Evolutionary conservation across 2,113 vertebrate genomes (phyloP), one percentile per base, ranked within the genome.

Genomic region (Scomber colias): DNA sequence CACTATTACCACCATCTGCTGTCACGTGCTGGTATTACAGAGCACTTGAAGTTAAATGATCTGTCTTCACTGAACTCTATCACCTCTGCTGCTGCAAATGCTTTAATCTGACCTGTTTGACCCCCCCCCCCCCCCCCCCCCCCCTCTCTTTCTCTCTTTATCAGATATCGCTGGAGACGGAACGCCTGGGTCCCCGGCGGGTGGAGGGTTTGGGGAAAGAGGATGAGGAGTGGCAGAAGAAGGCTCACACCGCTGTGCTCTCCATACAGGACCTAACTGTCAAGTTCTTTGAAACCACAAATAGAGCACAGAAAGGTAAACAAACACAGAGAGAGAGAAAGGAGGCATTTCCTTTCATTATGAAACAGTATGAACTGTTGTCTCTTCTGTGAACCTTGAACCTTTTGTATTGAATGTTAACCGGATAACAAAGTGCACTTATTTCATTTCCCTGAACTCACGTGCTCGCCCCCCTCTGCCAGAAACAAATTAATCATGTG

Each of bases 221-320:
- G 93, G 97, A 99, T 65, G 95, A 97, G 2, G 97, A 99, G 71
- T 99, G 98, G 98, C 97, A 98, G 91, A 96, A 93, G 91, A 99
- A 99, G 89, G 98, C 97, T 40, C 97, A 99, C 46, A 94, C 96
- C 64, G 97, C 98, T 35, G 97, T 99, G 3, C 95, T 99, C 51
- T 97, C 97, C 82, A 99, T 99, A 75, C 97, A 99, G 79, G 97
- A 99, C 84, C 96, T 99, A 84, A 99, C 98, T 16, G 97, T 99
- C 86, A 99, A 97, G 92, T 99, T 99, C 88, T 99, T 99, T 61
- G 97, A 99, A 94, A 98, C 97, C 92, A 99, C 98, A 31, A 96
- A 97, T 30, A 96, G 97, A 70, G 95, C 97, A 66, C 97, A 97
- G 90, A 99, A 99, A 96, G 97, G 98, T 99, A 94, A 89, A 82